Evolutionary conservation across 2,113 vertebrate genomes (phyloP), one percentile per base, ranked within the genome.

Genomic region (Lonchura striata): DNA sequence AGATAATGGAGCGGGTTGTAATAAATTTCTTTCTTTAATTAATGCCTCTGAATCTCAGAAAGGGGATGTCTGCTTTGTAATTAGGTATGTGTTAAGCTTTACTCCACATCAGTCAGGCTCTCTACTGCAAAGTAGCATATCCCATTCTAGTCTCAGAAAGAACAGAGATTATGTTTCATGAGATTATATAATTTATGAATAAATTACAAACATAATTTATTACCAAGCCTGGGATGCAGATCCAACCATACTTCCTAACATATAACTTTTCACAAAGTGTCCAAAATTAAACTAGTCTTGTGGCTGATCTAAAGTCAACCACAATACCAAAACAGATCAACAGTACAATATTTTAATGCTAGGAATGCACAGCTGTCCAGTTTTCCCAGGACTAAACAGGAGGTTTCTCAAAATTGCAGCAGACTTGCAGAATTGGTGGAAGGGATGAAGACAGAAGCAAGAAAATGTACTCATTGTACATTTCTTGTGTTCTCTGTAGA

Each of bases 11-110:
- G 87, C 85, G 71, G 90, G 52, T 94, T 93, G 80, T 84, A 97
- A 96, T 94, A 96, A 95, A 95, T 96, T 96, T 86, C 71, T 88
- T 90, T 88, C 86, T 93, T 92, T 96, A 97, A 96, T 97, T 94
- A 97, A 96, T 85, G 88, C 30, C 85, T 92, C 82, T 7, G 47
- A 88, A 74, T 75, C 64, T 74, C 82, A 78, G 93, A 94, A 93
- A 83, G 72, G 47, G 46, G 85, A 95, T 92, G 72, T 71, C 82
- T 97, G 76, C 60, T 93, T 71, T 75, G 28, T 94, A 95, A 97
- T 96, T 95, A 95, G 80, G 24, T 81, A 56, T 63, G 66, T 53
- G 47, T 94, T 93, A 94, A 86, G 56, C 53, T 81, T 86, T 91
- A 53, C 49, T 87, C 65, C 49, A 57, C 31, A 86, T 90, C 79